Evolutionary conservation across 2,888 invertebrate species (phyloP).

Genomic region (Dorcus parallelipipedus): DNA sequence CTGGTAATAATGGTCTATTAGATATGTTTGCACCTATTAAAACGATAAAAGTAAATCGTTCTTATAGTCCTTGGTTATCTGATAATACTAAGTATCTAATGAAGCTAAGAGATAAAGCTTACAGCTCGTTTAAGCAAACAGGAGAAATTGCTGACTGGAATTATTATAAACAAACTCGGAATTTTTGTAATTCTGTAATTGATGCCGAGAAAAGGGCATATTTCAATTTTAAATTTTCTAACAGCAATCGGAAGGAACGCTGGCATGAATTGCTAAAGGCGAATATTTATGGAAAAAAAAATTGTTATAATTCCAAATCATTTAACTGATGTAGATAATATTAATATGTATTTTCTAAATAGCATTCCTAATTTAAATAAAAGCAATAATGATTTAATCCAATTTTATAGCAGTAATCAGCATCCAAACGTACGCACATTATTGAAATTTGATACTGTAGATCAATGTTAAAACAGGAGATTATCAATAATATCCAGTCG

Average conservation of each 20-base stretch:
- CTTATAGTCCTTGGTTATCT: slow-evolving; percentile 1
- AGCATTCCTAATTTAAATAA: background rate
- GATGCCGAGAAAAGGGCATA: slow-evolving; percentile 8
- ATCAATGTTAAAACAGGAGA: background rate
- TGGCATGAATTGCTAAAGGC: background rate
- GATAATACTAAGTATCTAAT: too few relatives aligned
- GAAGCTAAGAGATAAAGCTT: background rate
- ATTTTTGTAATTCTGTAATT: slow-evolving; percentile 10
- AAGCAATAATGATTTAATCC: background rate
- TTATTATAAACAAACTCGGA: slow-evolving; percentile 14
- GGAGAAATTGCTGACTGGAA: background rate
- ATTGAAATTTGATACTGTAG: slow-evolving; percentile 1
- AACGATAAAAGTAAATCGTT: background rate
- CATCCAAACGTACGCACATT: background rate
- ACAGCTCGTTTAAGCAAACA: slow-evolving; percentile 1
- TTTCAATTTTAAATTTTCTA: background rate
- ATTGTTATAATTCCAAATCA: background rate
- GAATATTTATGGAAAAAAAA: background rate
- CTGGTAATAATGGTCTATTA: background rate
- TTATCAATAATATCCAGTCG: background rate
- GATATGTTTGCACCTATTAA: slow-evolving; percentile 2
- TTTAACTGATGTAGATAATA: background rate
- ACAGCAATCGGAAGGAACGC: background rate
- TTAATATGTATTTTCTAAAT: slow-evolving; percentile 3
- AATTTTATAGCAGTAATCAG: background rate